phyloP scores from a whole-genome alignment of 2,888 invertebrate genomes.

The Drosophila recens region DNA sequence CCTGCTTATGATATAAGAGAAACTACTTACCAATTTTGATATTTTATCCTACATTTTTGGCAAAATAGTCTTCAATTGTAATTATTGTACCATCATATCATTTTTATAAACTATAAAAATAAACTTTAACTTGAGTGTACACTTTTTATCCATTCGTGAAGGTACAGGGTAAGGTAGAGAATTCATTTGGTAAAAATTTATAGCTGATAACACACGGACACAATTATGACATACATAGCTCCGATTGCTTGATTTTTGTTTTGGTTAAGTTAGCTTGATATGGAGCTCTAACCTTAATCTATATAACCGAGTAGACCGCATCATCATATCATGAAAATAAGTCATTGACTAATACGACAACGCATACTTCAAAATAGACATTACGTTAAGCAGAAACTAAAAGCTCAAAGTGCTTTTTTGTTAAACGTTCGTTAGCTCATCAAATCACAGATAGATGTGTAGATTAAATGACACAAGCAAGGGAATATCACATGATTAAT shows the following conservation, averaged over 20 bases:
- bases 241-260: constrained; percentile 20
- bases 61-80: neutral
- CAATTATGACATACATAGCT: constrained; percentile 51
- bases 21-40: neutral
- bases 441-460: neutral
- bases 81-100: neutral
- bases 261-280: constrained; percentile 14
- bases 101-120: neutral
- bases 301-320: constrained; percentile 18
- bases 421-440: constrained; percentile 1
- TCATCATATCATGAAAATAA: constrained; percentile 48
- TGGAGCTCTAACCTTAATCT: constrained; percentile 40
- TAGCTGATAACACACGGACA: constrained; percentile 48
- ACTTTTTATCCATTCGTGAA: neutral
- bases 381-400: constrained; percentile 19
- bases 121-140: neutral
- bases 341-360: constrained; percentile 49
- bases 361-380: constrained; percentile 19
- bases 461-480: neutral
- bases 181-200: constrained; percentile 40
- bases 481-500: neutral
- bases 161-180: constrained; percentile 6
- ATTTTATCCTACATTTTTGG: no score
- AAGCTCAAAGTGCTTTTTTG: constrained; percentile 7
- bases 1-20: neutral